Base-by-base conservation (phyloP, 2,797 vertebrate genomes). In the Todus mexicanus region DNA sequence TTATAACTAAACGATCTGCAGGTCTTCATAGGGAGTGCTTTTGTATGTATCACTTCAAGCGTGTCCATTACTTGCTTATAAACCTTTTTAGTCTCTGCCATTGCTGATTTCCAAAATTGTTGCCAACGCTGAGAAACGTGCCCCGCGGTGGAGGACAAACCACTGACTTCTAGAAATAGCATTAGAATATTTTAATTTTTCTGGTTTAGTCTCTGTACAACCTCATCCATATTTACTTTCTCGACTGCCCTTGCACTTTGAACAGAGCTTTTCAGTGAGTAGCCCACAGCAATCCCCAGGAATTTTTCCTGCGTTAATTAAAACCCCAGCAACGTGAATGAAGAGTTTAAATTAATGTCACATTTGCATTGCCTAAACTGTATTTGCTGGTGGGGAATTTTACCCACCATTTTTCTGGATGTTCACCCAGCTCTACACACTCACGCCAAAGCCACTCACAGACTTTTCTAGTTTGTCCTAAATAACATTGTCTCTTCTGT, bases 221-320 rank as follows among this genome's bases (percentile, higher is more conserved):
- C 56, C 61, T 87, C 60, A 87, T 83, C 75, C 43, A 31, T 90
- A 75, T 94, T 93, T 94, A 77, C 86, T 72, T 82, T 92, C 87
- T 59, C 77, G 47, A 50, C 72, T 89, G 81, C 47, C 69, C 84
- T 82, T 94, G 68, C 29, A 61, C 68, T 92, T 73, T 40, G 54
- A 93, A 77, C 71, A 83, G 86, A 83, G 78, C 77, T 93, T 90
- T 94, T 82, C 88, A 90, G 69, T 65, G 70, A 93, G 82, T 86
- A 94, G 91, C 91, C 94, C 95, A 90, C 87, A 96, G 94, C 94
- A 83, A 90, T 95, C 84, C 92, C 89, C 83, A 76, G 93, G 91
- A 95, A 42, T 88, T 94, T 95, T 94, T 88, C 76, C 60, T 88
- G 57, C 53, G 68, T 95, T 96, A 95, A 95, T 95, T 96, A 95